These are phyloP conservation scores for Anguilla japonica DNA, from an alignment of 2,113 vertebrate species.

Conservation along the genomic window DNA sequence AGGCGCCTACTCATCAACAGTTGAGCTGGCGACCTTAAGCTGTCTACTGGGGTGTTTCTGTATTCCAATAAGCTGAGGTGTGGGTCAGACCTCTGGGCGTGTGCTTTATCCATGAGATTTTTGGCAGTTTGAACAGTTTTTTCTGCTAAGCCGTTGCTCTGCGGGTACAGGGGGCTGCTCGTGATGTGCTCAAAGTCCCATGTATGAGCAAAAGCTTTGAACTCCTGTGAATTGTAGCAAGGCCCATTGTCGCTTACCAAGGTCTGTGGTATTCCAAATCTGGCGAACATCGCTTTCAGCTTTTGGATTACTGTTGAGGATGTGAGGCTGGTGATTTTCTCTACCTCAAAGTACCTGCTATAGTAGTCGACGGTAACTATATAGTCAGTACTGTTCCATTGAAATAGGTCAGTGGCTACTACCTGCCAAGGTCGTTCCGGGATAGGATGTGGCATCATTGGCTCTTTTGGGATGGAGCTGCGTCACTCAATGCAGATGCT, in stretches of 20 bases:
- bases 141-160: conserved; percentile 21
- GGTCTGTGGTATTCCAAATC: too few relatives aligned
- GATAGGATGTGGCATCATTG: too few relatives aligned
- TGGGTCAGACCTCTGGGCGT: conserved; percentile 8
- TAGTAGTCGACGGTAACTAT: conserved; percentile 16
- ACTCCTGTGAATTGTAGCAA: not conserved
- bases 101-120: not conserved
- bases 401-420: not conserved
- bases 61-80: conserved; percentile 5
- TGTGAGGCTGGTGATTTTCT: not conserved
- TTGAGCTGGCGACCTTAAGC: conserved; percentile 14
- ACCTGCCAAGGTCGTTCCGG: too few relatives aligned
- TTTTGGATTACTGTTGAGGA: conserved; percentile 3
- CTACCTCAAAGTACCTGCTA: conserved; percentile 27
- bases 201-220: not conserved
- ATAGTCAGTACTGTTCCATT: conserved; percentile 4
- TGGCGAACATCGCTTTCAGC: conserved; percentile 1
- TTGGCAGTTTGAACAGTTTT: conserved; percentile 18
- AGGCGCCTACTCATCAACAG: conserved; percentile 1
- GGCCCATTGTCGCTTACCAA: not conserved
- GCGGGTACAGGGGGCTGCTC: not conserved
- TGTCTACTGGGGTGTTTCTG: conserved; percentile 7
- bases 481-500: conserved; percentile 12
- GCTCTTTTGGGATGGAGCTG: not conserved
- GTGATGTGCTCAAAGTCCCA: conserved; percentile 13